Evolutionary conservation across 2,888 invertebrate species (phyloP).

Genomic region (Melitaea athalia): DNA sequence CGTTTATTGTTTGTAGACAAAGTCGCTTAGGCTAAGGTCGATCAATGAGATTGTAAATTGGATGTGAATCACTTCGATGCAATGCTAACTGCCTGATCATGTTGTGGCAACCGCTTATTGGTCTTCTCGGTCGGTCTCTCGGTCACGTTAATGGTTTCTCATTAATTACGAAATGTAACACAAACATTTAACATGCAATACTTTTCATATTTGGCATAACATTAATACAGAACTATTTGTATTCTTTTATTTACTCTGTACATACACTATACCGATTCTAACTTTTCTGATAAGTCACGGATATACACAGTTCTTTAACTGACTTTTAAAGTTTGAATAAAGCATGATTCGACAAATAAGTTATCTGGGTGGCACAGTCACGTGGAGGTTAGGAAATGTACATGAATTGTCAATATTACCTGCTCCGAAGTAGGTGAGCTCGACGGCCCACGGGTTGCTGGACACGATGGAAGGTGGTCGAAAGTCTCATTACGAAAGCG

Average conservation of each 20-base stretch:
- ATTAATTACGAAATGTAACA: neutral
- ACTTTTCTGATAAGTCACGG: neutral
- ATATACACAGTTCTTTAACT: neutral
- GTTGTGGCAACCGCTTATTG: conserved; percentile 3
- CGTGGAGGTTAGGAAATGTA: conserved; percentile 29
- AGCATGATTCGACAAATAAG: neutral
- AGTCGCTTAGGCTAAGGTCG: conserved; percentile 2
- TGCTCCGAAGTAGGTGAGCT: conserved; percentile 8
- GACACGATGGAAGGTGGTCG: conserved; percentile 25
- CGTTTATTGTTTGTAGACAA: neutral
- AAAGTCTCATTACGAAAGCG: conserved; percentile 27
- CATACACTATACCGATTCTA: neutral
- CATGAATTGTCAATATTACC: conserved; percentile 15
- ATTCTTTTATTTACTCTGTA: neutral
- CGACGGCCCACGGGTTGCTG: conserved; percentile 3
- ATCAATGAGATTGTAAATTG: neutral
- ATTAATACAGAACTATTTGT: neutral
- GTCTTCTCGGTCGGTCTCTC: neutral
- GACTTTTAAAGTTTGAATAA: neutral
- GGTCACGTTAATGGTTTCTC: neutral
- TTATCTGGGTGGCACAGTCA: neutral
- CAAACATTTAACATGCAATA: neutral
- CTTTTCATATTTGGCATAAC: neutral
- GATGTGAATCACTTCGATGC: neutral
- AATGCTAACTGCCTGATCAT: neutral